Evolutionary conservation across 2,888 invertebrate genomes (phyloP), one percentile per base, ranked within the genome.

Genomic region (Clivina fossor): DNA sequence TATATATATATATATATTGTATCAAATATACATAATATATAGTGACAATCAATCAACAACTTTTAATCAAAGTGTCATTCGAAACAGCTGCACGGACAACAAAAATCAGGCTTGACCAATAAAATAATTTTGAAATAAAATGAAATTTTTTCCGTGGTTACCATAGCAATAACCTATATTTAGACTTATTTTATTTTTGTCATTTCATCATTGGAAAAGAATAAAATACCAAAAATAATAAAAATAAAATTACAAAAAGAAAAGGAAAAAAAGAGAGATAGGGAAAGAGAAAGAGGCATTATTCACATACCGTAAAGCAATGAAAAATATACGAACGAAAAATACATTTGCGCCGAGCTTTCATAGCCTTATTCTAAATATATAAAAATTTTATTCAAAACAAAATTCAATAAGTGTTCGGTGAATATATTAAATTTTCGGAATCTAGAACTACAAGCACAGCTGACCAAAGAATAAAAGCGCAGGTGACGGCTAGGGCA

Each of bases 351-450:
- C n/a, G n/a, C n/a, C n/a, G n/a, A n/a, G 16, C 44, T 44, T 33
- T 35, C 32, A 41, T 11, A 41, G 15, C 20, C 16, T 18, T 16
- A 43, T 33, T 44, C 26, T 22, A 35, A 43, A 33, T 33, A 53
- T 41, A 43, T 43, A 53, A 44, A 53, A 44, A 24, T 53, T 53
- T 53, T 53, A 53, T 53, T 53, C 53, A 53, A 53, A 53, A 53
- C 53, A 53, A 53, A 53, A 53, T 53, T 35, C 53, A 53, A 53
- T 53, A 53, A 53, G 35, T 44, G 53, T 30, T n/a, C 40, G 44
- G 7, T 24, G 37, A 53, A 53, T 53, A 53, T 53, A 53, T 53
- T 43, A 53, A 53, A 53, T 53, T 53, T 53, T 24, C 32, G 32
- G 32, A 11, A 9, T 32, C 40, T n/a, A n/a, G n/a, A n/a, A n/a